Percentiles rank a stretch among this genome's conserved stretches.
Evolutionary conservation across 92 coral and sea anemone species (phyloP).

Genomic region (Porites cylindrica): DNA sequence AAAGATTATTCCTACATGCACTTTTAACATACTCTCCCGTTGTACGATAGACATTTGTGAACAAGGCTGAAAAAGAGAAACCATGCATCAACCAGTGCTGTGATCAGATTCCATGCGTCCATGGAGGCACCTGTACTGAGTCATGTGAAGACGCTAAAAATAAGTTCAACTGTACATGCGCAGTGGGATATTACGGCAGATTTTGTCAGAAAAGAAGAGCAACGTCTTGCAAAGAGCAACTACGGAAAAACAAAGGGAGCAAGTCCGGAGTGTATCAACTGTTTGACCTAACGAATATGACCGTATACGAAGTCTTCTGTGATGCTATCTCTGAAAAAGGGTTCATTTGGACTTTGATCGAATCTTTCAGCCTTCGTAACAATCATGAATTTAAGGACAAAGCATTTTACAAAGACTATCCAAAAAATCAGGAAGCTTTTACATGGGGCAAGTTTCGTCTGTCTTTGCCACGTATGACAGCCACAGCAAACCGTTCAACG

Average conservation of each 20-base stretch:
- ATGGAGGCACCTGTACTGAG: too few species aligned
- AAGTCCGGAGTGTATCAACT: slow-evolving; percentile 27
- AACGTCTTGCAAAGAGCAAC: too few species aligned
- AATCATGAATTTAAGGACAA: slow-evolving; percentile 4
- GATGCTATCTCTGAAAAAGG: too few species aligned
- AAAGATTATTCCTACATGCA: too few species aligned
- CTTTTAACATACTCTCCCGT: too few species aligned
- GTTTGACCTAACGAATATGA: not conserved
- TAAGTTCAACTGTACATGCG: too few species aligned
- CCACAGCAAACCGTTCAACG: slow-evolving; percentile 29
- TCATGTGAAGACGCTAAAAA: too few species aligned
- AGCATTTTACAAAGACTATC: slow-evolving; percentile 29
- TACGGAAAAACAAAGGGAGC: not conserved
- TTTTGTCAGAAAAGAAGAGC: too few species aligned
- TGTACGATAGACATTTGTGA: not conserved
- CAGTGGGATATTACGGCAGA: too few species aligned
- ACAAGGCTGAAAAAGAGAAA: not conserved
- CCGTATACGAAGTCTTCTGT: too few species aligned
- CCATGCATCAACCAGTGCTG: slow-evolving; percentile 45
- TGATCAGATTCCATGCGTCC: not conserved
- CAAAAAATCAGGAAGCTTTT: slow-evolving; percentile 24
- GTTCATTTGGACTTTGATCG: too few species aligned
- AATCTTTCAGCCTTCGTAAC: not conserved
- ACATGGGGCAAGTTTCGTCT: slow-evolving; percentile 60
- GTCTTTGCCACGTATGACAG: slow-evolving; percentile 33